Base-by-base conservation (phyloP, 2,888 invertebrate species). In the Girardia tigrina region DNA sequence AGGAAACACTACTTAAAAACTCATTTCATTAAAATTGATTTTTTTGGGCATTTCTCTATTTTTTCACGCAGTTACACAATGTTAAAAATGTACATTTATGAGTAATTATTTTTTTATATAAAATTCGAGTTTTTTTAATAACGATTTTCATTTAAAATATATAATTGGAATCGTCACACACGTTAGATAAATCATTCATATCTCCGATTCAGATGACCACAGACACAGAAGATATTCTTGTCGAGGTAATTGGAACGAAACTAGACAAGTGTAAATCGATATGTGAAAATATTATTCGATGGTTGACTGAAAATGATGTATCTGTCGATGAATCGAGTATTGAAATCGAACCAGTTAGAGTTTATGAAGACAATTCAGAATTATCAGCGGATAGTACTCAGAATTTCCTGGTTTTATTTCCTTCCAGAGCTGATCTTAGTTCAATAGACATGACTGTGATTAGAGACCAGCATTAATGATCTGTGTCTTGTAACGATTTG, bases 211-310 rank as follows among this genome's bases (percentile, higher is more conserved):
- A 90, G 90, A 89, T 91, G 85, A 88, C 89, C 0, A 80, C 84
- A 27, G 86, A 86, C 0, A 90, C 89, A 27, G 88, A 86, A 76
- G 84, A 87, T 8, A 88, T 91, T 83, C 83, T 91, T 2, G 83
- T 91, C 16, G 91, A 91, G 83, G 90, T 91, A 77, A 91, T 90
- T 0, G 90, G 90, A 72, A 87, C 88, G 70, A 82, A 88, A 0
- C 87, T 89, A 73, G 87, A 87, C 72, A 84, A 87, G 26, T 90
- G 90, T 84, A 85, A 85, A 81, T 87, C 87, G 73, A 88, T 89
- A 0, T 85, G 90, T 86, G 89, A 90, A 80, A 86, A 87, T 76
- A 82, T 90, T 42, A 82, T 91, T 27, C 87, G 87, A 71, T 89
- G 89, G 80, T 87, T 89, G 77, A 71, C 23, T 4, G 76, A 69